phyloP scores from a whole-genome alignment of 1,140 invertebrate species.

The Leptinotarsa texana region DNA sequence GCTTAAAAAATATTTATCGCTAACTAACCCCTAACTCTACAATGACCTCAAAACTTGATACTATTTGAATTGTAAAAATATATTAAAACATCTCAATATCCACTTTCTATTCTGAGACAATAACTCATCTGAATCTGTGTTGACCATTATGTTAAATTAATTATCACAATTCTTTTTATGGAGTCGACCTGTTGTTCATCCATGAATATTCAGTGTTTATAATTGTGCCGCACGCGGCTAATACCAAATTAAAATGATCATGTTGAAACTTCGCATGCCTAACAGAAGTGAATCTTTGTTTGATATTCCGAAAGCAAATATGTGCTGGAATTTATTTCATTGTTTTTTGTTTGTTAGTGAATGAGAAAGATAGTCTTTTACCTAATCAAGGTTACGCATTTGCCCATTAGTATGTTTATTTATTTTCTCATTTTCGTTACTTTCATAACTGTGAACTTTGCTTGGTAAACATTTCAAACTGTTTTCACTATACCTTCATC shows the following conservation, averaged over 20 bases:
- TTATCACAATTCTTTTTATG: slow-evolving; percentile 6
- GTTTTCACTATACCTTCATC: too few species aligned
- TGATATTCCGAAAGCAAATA: not conserved
- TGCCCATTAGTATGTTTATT: too few species aligned
- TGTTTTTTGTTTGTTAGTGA: not conserved
- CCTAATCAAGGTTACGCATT: too few species aligned
- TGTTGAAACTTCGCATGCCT: not conserved
- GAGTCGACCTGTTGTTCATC: not conserved
- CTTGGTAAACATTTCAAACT: too few species aligned
- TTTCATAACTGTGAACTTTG: too few species aligned
- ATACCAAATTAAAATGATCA: not conserved
- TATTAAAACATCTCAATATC: not conserved
- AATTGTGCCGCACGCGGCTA: not conserved
- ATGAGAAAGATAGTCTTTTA: too few species aligned
- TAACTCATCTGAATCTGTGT: not conserved
- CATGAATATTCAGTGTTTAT: slow-evolving; percentile 6
- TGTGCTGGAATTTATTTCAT: not conserved
- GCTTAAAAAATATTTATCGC: too few species aligned
- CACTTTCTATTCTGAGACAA: slow-evolving; percentile 1
- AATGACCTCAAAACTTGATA: too few species aligned
- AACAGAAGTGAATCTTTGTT: not conserved
- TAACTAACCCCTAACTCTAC: too few species aligned
- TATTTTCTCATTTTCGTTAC: too few species aligned
- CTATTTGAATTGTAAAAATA: too few species aligned
- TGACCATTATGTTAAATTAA: not conserved